Conservation (phyloP, 2,113 vertebrate species). For the Odontesthes bonariensis region DNA sequence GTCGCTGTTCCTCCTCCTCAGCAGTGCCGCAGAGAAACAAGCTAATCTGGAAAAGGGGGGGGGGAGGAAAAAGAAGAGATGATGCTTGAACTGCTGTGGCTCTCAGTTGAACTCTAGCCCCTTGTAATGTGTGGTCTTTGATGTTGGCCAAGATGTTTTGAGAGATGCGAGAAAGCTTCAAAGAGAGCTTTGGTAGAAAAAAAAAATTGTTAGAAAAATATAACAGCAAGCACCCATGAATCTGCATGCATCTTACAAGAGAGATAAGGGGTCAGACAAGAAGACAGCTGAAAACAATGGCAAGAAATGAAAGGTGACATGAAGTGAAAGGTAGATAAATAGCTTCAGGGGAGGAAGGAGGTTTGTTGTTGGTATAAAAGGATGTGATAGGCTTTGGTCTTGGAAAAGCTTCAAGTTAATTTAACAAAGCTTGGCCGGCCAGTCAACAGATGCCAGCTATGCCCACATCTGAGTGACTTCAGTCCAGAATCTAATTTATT, state of each 20-base stretch:
- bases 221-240: constrained; percentile 60
- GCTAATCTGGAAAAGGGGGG: constrained; percentile 27
- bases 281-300: constrained; percentile 75
- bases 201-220: constrained; percentile 1
- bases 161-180: constrained; percentile 44
- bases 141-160: constrained; percentile 52
- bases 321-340: constrained; percentile 77
- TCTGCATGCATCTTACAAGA: constrained; percentile 73
- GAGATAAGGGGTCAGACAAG: constrained; percentile 57
- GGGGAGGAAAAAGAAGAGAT: constrained; percentile 10
- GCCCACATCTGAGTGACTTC: constrained; percentile 55
- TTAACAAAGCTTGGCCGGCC: constrained; percentile 65
- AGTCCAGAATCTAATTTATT: constrained; percentile 36
- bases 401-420: constrained; percentile 54
- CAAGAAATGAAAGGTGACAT: constrained; percentile 77
- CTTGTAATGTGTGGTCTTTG: constrained; percentile 49
- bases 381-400: constrained; percentile 58
- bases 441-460: constrained; percentile 67
- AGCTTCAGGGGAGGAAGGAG: constrained; percentile 74
- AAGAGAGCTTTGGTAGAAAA: constrained; percentile 35
- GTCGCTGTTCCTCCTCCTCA: constrained; percentile 57
- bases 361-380: constrained; percentile 74
- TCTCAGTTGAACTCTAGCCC: constrained; percentile 55
- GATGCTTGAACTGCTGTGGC: constrained; percentile 31
- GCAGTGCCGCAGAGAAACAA: constrained; percentile 22